Conservation (phyloP, 2,113 vertebrate genomes). For the Clinocottus analis region DNA sequence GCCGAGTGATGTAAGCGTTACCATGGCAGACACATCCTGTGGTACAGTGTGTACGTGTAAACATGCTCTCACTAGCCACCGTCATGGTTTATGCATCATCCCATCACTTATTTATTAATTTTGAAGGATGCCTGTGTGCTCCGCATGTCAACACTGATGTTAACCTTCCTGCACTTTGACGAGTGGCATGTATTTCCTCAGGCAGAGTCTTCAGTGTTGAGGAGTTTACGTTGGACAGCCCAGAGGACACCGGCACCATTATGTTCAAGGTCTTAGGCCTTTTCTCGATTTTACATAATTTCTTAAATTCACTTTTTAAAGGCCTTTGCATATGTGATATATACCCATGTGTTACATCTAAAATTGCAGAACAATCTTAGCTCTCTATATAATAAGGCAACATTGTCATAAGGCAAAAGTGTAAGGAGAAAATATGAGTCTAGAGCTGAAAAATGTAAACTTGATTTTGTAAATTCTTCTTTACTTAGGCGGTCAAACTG, state of each 20-base stretch:
- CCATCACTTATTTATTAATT: constrained; percentile 6
- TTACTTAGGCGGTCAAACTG: too few species aligned
- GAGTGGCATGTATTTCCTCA: background rate
- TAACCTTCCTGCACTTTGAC: background rate
- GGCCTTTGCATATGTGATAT: too few species aligned
- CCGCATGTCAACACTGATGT: background rate
- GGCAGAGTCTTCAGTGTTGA: background rate
- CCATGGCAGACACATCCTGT: background rate
- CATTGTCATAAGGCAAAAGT: too few species aligned
- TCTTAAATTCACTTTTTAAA: too few species aligned
- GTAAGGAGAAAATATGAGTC: too few species aligned
- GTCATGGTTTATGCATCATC: constrained; percentile 20
- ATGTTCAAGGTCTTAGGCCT: too few species aligned
- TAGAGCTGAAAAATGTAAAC: too few species aligned
- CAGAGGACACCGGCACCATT: background rate
- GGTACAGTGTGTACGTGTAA: background rate
- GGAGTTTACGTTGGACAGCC: background rate
- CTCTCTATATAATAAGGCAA: too few species aligned
- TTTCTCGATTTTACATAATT: too few species aligned
- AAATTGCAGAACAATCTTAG: too few species aligned
- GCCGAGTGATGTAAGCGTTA: background rate
- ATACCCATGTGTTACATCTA: too few species aligned
- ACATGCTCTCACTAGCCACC: background rate
- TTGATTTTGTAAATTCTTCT: too few species aligned
- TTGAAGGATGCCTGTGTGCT: background rate